Base-by-base conservation (phyloP, 1,140 invertebrate species). In the Leptoteleia sp. region DNA sequence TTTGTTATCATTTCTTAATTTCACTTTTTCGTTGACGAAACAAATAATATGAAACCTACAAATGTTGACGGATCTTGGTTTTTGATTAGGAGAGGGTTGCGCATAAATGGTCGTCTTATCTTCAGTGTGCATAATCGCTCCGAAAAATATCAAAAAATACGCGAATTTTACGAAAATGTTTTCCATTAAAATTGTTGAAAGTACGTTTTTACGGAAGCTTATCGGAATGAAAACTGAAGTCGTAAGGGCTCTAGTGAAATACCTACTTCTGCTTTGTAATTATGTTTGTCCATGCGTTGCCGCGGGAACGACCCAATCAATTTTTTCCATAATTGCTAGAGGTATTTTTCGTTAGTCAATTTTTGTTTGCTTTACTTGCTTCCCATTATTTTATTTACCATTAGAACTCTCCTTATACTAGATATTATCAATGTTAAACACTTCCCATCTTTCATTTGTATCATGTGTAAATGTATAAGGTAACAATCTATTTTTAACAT, bases 241-340 rank as follows among this genome's bases (percentile, higher is more conserved):
- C 40, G 27, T 31, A 40, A 70, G 67, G 75, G 71, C 59, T 50
- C 62, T 52, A 47, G 67, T 42, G 25, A 61, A 73, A 75, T 67
- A 75, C 33, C 71, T 50, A 73, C 50, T 57, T 64, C 43, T 45
- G 37, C 43, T 12, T 59, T 59, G 50, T 77, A 82, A 83, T 83
- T 72, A 76, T 89, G 88, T 89, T 89, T 89, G 88, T 38, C 79
- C 80, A 82, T 80, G 59, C 79, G 88, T 89, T 88, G 87, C 86
- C 86, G 80, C 83, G 87, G 88, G 81, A 87, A 89, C 82, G 86
- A 85, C 82, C 83, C 84, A 84, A 88, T 89, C 88, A 76, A 80
- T 80, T 76, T 52, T 71, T 50, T 67, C 76, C 17, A 43, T 75
- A 75, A 75, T 75, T 75, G 67, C 29, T 27, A n/a, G n/a, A n/a